Percentiles rank a stretch among this genome's conserved stretches.
These are phyloP conservation scores for Zaprionus vittiger DNA, from an alignment of 1,140 invertebrate species.

Conservation along the genomic window DNA sequence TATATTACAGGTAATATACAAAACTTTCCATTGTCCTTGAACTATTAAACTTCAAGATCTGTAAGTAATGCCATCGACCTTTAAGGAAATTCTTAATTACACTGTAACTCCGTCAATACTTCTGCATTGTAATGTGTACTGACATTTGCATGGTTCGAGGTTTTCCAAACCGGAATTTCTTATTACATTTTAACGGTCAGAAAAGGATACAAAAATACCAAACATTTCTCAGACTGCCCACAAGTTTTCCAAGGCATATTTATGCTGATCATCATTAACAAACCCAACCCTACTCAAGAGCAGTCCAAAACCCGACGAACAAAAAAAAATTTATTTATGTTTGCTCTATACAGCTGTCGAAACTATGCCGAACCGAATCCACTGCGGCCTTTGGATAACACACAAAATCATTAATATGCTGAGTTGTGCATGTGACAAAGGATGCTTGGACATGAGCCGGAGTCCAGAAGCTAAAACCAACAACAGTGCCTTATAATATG, in stretches of 20 bases:
- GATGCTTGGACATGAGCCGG: slow-evolving; percentile 41
- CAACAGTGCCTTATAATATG: slow-evolving; percentile 79
- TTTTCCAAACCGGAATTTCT: neutral
- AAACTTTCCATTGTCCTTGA: neutral
- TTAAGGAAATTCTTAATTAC: neutral
- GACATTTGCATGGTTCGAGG: neutral
- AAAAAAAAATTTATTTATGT: slow-evolving; percentile 83
- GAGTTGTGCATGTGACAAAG: slow-evolving; percentile 78
- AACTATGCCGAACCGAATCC: slow-evolving; percentile 58
- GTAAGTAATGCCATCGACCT: neutral
- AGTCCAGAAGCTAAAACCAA: slow-evolving; percentile 22
- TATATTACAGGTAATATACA: slow-evolving; percentile 61
- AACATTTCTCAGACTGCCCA: slow-evolving; percentile 5
- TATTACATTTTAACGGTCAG: slow-evolving; percentile 3
- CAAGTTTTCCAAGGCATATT: slow-evolving; percentile 34
- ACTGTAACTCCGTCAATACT: neutral
- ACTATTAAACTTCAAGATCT: neutral
- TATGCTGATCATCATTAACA: slow-evolving; percentile 79
- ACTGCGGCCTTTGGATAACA: neutral
- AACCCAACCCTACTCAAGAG: slow-evolving; percentile 30
- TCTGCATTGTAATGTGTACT: neutral
- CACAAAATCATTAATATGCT: slow-evolving; percentile 76
- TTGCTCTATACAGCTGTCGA: slow-evolving; percentile 40
- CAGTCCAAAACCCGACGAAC: slow-evolving; percentile 59
- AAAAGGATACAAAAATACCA: neutral